A percentile compares a stretch with the other conserved stretches of the same genome.
These are phyloP conservation scores for Nematopogon swammerdamellus DNA, from an alignment of 2,888 invertebrate genomes.

Conservation along the genomic window DNA sequence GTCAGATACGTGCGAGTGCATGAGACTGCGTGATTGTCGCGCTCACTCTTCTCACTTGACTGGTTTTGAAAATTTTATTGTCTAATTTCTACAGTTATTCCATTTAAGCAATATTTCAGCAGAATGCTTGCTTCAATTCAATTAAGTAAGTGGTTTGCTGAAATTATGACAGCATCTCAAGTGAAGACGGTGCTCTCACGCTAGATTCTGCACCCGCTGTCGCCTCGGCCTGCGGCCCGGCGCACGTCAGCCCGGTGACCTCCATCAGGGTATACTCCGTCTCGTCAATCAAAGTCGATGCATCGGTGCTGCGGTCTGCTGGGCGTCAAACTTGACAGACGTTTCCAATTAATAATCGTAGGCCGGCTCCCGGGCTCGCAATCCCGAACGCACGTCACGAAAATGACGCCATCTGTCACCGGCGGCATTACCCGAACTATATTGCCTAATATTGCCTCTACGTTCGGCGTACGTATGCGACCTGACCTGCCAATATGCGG, in stretches of 20 bases:
- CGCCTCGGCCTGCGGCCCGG: slow-evolving; percentile 1
- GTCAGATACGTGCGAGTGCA: too few relatives aligned
- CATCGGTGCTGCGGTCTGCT: neutral
- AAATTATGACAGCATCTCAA: too few relatives aligned
- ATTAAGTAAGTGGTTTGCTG: too few relatives aligned
- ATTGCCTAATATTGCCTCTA: neutral
- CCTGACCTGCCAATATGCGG: neutral
- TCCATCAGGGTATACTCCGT: neutral
- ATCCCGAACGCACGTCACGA: neutral
- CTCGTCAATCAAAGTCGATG: neutral
- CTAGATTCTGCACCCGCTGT: too few relatives aligned
- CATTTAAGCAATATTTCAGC: too few relatives aligned
- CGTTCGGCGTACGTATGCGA: neutral
- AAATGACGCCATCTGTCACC: neutral
- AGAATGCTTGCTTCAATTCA: too few relatives aligned
- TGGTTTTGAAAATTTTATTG: too few relatives aligned
- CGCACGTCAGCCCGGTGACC: neutral
- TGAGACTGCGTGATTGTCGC: too few relatives aligned
- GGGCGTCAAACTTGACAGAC: neutral
- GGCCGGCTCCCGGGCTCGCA: neutral
- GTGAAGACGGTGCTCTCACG: too few relatives aligned
- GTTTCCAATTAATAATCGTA: neutral
- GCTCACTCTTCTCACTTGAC: too few relatives aligned
- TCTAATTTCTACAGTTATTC: too few relatives aligned
- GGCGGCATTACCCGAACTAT: neutral